Evolutionary conservation across 2,888 invertebrate species (phyloP), one percentile per base, ranked within the genome.

Genomic region (Tetropium fuscum): DNA sequence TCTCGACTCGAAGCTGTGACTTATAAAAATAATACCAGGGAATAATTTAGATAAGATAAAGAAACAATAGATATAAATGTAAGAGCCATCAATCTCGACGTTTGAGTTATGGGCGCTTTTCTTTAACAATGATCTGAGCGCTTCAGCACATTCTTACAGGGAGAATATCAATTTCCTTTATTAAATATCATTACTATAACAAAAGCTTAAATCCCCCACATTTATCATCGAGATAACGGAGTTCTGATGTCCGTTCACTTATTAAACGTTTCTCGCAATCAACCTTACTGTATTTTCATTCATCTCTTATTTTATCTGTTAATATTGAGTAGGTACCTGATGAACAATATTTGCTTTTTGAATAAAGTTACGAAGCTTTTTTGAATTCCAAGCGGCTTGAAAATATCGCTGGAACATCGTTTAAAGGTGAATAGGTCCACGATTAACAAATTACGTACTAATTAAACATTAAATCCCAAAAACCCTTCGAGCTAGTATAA

Each of bases 101-200:
- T 66, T 62, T 68, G 71, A 71, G 64, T 68, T 70, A 71, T 69
- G 61, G 61, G 59, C 41, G 55, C 59, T 55, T 66, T 63, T 68
- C 64, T 58, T 59, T 62, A 65, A 63, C 68, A 65, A 70, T 67
- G 64, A 63, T 66, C 63, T 60, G 43, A 68, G 60, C 68, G 64
- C 64, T 70, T 69, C 68, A 67, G 69, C 70, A 65, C 71, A 71
- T 72, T 71, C 70, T 71, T 71, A 70, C 69, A 68, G 69, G 65
- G 60, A 69, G 67, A 73, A 71, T 73, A 74, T 73, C 74, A 75
- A 75, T 75, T 75, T 73, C 64, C 72, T 74, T 75, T 73, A 75
- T 74, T 73, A 74, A 73, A 74, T 74, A 71, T 72, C 74, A 73
- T 75, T 73, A 75, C 57, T 68, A 61, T 63, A 71, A 74, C 72